phyloP scores from a whole-genome alignment of 2,888 invertebrate species.

The Athalia rosae region DNA sequence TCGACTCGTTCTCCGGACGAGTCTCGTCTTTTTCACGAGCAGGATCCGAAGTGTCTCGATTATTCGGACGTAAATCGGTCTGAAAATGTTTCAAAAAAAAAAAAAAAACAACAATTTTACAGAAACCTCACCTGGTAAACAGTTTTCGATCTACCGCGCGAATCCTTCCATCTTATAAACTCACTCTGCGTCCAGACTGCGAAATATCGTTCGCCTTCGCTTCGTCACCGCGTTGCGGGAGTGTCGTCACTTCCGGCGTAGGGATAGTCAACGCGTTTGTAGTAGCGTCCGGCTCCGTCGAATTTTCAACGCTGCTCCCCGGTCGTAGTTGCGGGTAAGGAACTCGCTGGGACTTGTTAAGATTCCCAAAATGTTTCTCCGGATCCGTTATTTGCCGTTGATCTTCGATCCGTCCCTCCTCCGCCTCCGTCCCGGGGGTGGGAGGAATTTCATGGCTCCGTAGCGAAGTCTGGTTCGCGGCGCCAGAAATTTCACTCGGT shows the following conservation, averaged over 20 bases:
- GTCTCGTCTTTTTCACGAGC: not conserved
- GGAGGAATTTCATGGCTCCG: not conserved
- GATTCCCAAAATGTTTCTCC: not conserved
- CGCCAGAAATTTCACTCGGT: no score
- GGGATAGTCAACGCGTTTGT: not conserved
- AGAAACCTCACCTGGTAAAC: no score
- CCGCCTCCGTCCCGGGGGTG: not conserved
- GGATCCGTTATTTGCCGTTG: not conserved
- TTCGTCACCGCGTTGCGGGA: not conserved
- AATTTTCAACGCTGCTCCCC: not conserved
- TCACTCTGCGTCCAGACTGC: no score
- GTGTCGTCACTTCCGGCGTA: not conserved
- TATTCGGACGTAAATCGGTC: not conserved
- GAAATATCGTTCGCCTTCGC: not conserved
- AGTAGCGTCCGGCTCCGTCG: not conserved
- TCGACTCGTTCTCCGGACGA: slow-evolving; percentile 23
- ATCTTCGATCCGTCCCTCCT: not conserved
- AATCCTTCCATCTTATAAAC: no score
- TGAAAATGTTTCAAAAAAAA: slow-evolving; percentile 13
- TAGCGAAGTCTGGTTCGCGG: no score
- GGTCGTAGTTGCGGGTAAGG: not conserved
- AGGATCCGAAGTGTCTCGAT: no score
- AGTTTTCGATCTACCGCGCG: no score
- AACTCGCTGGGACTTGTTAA: not conserved
- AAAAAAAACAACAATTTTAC: no score